A percentile compares a stretch with the other conserved stretches of the same genome.
Evolutionary conservation across 2,113 vertebrate genomes (phyloP).

Genomic region (Octodon degus): DNA sequence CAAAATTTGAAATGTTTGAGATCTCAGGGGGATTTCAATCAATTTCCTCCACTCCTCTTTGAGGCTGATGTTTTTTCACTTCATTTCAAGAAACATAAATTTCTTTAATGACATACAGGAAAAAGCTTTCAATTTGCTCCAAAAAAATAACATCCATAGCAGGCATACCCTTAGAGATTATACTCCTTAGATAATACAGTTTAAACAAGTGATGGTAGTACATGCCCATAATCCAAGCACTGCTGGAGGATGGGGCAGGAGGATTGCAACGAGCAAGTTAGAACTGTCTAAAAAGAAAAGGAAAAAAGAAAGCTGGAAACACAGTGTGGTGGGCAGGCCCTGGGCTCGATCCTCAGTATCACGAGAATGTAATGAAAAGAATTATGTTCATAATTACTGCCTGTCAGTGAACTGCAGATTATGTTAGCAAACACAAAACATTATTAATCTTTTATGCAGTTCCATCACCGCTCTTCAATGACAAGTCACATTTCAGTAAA

Average conservation of each 20-base stretch:
- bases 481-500: background rate
- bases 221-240: background rate
- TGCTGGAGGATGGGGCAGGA: background rate
- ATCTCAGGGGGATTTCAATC: too few species aligned
- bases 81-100: background rate
- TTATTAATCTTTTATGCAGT: background rate
- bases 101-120: background rate
- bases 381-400: background rate
- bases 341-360: too few species aligned
- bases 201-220: background rate
- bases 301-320: background rate
- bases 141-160: background rate
- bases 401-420: background rate
- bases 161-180: background rate
- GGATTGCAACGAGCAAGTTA: background rate
- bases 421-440: background rate
- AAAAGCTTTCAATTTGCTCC: background rate
- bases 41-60: background rate
- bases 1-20: background rate
- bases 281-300: background rate
- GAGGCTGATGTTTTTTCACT: background rate
- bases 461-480: background rate
- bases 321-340: background rate
- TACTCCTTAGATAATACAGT: background rate
- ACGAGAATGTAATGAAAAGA: background rate